Evolutionary conservation across 2,797 vertebrate species (phyloP).

Genomic region (Acanthurus leucopareius): DNA sequence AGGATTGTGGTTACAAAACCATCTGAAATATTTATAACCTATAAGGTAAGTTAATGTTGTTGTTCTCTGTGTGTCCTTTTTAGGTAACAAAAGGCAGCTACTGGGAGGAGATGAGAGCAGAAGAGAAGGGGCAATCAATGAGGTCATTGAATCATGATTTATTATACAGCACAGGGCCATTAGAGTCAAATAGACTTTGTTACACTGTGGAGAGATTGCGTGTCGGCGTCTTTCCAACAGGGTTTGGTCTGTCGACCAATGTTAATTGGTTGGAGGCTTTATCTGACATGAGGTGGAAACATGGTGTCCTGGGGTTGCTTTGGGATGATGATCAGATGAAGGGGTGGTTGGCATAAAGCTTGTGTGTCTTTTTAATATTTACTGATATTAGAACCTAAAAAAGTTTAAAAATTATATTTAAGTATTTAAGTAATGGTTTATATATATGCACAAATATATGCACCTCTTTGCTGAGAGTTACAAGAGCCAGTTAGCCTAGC

Average conservation of each 20-base stretch:
- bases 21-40: constrained; percentile 40
- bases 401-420: not conserved
- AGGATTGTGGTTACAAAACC: not conserved
- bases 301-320: not conserved
- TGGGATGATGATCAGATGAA: constrained; percentile 32
- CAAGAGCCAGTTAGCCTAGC: not conserved
- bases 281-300: constrained; percentile 35
- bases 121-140: constrained; percentile 68
- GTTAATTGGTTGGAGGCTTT: constrained; percentile 37
- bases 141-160: constrained; percentile 77
- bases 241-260: constrained; percentile 45
- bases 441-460: not conserved
- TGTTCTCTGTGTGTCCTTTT: constrained; percentile 46
- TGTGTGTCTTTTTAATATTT: constrained; percentile 19
- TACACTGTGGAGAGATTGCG: constrained; percentile 58
- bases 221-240: constrained; percentile 48
- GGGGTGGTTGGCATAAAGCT: constrained; percentile 10
- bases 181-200: constrained; percentile 71
- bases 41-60: constrained; percentile 43
- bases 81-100: constrained; percentile 61
- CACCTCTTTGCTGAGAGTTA: not conserved
- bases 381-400: not conserved
- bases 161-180: constrained; percentile 69
- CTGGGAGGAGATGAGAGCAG: constrained; percentile 29
- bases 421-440: not conserved